phyloP scores from a whole-genome alignment of 2,888 invertebrate species.

The Eupithecia centaureata region DNA sequence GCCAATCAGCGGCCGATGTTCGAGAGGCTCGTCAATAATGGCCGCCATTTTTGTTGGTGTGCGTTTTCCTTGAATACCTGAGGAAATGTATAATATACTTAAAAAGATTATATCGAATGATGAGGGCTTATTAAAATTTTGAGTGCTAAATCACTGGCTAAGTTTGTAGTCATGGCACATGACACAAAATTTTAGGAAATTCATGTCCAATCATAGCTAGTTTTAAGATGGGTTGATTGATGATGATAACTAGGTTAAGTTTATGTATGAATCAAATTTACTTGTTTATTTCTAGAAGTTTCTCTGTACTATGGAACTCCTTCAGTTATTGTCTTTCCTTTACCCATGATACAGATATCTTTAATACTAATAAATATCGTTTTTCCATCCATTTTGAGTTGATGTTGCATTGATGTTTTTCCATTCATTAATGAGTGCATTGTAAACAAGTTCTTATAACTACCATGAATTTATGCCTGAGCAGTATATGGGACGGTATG shows the following conservation, averaged over 20 bases:
- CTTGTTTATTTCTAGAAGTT: no score
- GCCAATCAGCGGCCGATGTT: conserved; percentile 63
- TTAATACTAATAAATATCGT: background rate
- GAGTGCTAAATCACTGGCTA: background rate
- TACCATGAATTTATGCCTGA: background rate
- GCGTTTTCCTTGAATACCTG: conserved; percentile 47
- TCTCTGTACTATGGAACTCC: no score
- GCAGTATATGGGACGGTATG: no score
- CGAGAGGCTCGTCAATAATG: conserved; percentile 74
- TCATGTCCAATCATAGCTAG: no score
- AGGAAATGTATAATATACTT: conserved; percentile 10
- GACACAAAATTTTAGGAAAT: background rate
- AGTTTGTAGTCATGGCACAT: background rate
- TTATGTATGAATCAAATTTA: no score
- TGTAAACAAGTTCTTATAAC: background rate
- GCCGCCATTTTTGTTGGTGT: conserved; percentile 53
- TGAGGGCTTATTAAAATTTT: background rate
- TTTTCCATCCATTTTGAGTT: no score
- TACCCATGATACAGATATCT: background rate
- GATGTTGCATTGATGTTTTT: no score
- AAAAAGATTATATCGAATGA: background rate
- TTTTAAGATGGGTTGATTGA: no score
- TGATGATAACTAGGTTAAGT: no score
- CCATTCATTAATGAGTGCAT: no score
- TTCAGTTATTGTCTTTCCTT: background rate